A percentile compares a stretch with the other conserved stretches of the same genome.
These are phyloP conservation scores for Melanocharis versteri DNA, from an alignment of 2,113 vertebrate species.

Conservation along the genomic window DNA sequence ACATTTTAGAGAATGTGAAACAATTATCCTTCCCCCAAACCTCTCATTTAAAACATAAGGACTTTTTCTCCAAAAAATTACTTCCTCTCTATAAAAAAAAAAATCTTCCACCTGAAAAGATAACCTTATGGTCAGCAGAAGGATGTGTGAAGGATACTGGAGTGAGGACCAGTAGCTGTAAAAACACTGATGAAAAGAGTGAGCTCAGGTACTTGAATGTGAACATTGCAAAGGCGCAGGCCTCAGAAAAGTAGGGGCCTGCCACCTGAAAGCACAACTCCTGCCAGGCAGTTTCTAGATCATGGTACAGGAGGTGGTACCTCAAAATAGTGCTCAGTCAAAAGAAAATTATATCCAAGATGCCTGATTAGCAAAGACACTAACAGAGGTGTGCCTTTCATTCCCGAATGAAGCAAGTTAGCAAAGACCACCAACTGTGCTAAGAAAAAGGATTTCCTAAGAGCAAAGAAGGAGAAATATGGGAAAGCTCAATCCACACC, in stretches of 20 bases:
- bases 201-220: background rate
- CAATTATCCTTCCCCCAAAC: background rate
- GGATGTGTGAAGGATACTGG: background rate
- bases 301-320: background rate
- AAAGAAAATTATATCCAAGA: background rate
- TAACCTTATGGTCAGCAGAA: background rate
- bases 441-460: background rate
- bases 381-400: background rate
- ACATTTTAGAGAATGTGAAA: background rate
- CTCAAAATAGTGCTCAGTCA: background rate
- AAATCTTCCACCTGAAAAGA: background rate
- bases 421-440: background rate
- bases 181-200: background rate
- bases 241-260: background rate
- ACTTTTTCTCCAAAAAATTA: background rate
- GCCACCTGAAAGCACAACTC: background rate
- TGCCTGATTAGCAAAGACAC: background rate
- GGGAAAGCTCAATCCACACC: background rate
- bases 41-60: background rate
- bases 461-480: background rate
- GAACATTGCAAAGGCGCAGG: background rate
- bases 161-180: rapidly evolving
- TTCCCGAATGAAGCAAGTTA: background rate
- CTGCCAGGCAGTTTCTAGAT: background rate
- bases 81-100: background rate